Evolutionary conservation across 2,797 vertebrate species (phyloP).

Genomic region (Danionella dracula): DNA sequence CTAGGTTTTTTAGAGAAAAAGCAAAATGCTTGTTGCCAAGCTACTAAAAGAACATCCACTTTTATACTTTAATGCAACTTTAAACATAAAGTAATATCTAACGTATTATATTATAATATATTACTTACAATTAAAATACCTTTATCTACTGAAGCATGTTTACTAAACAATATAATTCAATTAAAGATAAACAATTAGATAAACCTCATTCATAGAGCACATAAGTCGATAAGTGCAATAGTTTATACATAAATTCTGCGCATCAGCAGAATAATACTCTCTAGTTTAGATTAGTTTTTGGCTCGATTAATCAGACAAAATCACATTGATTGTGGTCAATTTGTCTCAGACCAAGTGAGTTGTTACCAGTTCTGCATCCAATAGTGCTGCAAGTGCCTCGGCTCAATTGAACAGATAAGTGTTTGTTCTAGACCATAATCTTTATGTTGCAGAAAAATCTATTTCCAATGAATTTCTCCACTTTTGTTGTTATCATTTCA

Average conservation of each 20-base stretch:
- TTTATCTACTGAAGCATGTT: background rate
- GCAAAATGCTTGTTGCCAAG: no score
- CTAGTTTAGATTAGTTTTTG: constrained; percentile 51
- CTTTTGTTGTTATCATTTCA: no score
- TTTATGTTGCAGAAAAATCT: constrained; percentile 22
- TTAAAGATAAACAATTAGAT: background rate
- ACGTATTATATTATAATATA: no score
- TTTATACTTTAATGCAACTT: no score
- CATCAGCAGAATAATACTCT: background rate
- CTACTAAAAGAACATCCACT: no score
- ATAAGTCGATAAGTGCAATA: constrained; percentile 7
- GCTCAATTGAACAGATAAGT: constrained; percentile 3
- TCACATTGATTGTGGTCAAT: constrained; percentile 59
- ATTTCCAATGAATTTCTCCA: constrained; percentile 28
- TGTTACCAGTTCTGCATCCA: background rate
- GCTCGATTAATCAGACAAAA: constrained; percentile 58
- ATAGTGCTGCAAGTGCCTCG: background rate
- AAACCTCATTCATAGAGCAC: no score
- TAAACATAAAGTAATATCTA: no score
- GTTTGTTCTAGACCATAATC: constrained; percentile 8
- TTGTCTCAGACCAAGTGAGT: constrained; percentile 43
- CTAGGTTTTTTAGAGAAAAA: no score
- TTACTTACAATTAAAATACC: no score
- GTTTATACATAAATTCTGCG: background rate
- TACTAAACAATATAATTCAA: background rate